These are phyloP conservation scores for Gandaritis pyraliata DNA, from an alignment of 2,888 invertebrate genomes.

Conservation along the genomic window DNA sequence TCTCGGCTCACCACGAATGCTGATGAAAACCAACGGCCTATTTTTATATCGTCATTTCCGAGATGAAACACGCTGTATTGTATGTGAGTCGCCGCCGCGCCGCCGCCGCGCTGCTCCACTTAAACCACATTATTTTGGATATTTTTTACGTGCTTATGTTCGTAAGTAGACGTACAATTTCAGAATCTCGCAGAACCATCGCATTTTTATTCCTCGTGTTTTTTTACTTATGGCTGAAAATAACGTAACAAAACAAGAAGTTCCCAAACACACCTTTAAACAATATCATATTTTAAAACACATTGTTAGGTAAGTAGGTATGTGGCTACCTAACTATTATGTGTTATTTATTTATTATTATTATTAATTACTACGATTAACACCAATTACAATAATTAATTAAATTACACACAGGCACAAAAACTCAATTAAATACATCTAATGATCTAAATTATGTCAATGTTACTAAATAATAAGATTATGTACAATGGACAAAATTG, in stretches of 20 bases:
- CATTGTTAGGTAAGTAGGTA: too few species aligned
- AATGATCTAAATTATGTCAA: too few species aligned
- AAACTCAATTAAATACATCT: too few species aligned
- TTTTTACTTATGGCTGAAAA: not conserved
- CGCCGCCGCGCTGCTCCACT: constrained; percentile 9
- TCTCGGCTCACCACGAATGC: constrained; percentile 21
- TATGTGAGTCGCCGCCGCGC: constrained; percentile 15
- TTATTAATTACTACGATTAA: too few species aligned
- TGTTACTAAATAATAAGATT: too few species aligned
- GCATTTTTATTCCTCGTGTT: not conserved
- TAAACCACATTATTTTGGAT: constrained; percentile 15
- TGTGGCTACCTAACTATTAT: not conserved
- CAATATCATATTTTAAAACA: too few species aligned
- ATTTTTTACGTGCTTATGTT: constrained; percentile 6
- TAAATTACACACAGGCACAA: too few species aligned
- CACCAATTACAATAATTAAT: too few species aligned
- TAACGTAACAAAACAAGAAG: too few species aligned
- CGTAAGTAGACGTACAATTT: not conserved
- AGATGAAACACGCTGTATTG: constrained; percentile 23
- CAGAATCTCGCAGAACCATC: not conserved
- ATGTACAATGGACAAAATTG: too few species aligned
- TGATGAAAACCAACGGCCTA: constrained; percentile 27
- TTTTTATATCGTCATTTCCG: constrained; percentile 34
- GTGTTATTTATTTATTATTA: not conserved
- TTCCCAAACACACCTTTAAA: too few species aligned